Evolutionary conservation across 1,140 invertebrate species (phyloP).

Genomic region (Drosophila lacertosa): DNA sequence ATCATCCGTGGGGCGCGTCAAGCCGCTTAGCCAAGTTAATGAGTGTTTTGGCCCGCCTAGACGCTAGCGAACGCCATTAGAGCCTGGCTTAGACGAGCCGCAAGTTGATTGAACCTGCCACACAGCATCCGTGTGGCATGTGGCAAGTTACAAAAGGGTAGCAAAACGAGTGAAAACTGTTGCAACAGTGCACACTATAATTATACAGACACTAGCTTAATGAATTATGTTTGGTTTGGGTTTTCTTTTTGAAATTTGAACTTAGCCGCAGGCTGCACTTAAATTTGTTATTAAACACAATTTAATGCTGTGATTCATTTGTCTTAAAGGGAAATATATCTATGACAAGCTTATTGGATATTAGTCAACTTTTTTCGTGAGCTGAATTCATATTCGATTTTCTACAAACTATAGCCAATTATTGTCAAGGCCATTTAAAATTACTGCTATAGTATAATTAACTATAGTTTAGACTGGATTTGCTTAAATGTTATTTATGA

Average conservation of each 20-base stretch:
- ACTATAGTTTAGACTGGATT: not conserved
- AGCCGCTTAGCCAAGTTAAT: constrained; percentile 53
- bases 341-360: constrained; percentile 28
- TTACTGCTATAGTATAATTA: not conserved
- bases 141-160: constrained; percentile 43
- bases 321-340: not conserved
- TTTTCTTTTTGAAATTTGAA: not conserved
- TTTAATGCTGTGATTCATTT: constrained; percentile 25
- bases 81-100: constrained; percentile 22
- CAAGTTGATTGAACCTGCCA: constrained; percentile 60
- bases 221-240: constrained; percentile 32
- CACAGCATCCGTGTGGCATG: constrained; percentile 46
- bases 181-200: constrained; percentile 36
- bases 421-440: constrained; percentile 12
- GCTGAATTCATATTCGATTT: not conserved
- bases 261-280: constrained; percentile 1
- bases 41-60: constrained; percentile 27
- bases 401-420: constrained; percentile 18
- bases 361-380: constrained; percentile 28
- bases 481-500: not conserved
- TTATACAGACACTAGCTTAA: constrained; percentile 24
- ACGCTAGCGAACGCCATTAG: constrained; percentile 47
- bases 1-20: constrained; percentile 57
- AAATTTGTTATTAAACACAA: not conserved
- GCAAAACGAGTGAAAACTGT: constrained; percentile 14